Evolutionary conservation across 35 echinoderm and acorn worm species (phyloP).

Genomic region (Ophiothrix spiculata): DNA sequence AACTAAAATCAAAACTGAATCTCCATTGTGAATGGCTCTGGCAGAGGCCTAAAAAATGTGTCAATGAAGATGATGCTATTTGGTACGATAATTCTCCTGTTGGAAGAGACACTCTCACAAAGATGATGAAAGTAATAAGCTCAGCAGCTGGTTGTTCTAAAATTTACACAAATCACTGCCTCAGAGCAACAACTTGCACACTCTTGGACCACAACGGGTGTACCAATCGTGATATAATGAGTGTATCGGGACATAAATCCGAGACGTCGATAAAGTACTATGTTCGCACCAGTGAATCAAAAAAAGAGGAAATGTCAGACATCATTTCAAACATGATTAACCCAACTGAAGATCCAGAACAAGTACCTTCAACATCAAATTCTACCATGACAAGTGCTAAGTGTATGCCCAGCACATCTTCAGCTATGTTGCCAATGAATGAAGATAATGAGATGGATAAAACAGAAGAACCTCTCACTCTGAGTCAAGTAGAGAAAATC

Average conservation of each 20-base stretch:
- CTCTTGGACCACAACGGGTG: slow-evolving; percentile 28
- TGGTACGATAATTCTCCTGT: slow-evolving; percentile 36
- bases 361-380: too few species aligned
- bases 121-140: slow-evolving; percentile 9
- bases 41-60: slow-evolving; percentile 36
- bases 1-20: slow-evolving; percentile 19
- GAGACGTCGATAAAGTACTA: slow-evolving; percentile 44
- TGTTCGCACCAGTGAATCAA: slow-evolving; percentile 23
- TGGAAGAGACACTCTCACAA: slow-evolving; percentile 6
- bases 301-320: slow-evolving; percentile 44
- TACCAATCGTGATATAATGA: slow-evolving; percentile 31
- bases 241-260: slow-evolving; percentile 41
- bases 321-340: slow-evolving; percentile 1
- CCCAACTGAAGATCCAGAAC: not conserved
- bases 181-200: slow-evolving; percentile 28
- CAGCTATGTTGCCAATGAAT: too few species aligned
- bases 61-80: not conserved
- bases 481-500: too few species aligned
- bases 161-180: slow-evolving; percentile 32
- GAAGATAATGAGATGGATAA: too few species aligned
- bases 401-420: too few species aligned
- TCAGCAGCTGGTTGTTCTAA: slow-evolving; percentile 7
- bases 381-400: too few species aligned
- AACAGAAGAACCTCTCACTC: too few species aligned
- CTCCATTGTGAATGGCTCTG: slow-evolving; percentile 8